Conservation (phyloP, 2,797 vertebrate species). For the Bufotes viridis region DNA sequence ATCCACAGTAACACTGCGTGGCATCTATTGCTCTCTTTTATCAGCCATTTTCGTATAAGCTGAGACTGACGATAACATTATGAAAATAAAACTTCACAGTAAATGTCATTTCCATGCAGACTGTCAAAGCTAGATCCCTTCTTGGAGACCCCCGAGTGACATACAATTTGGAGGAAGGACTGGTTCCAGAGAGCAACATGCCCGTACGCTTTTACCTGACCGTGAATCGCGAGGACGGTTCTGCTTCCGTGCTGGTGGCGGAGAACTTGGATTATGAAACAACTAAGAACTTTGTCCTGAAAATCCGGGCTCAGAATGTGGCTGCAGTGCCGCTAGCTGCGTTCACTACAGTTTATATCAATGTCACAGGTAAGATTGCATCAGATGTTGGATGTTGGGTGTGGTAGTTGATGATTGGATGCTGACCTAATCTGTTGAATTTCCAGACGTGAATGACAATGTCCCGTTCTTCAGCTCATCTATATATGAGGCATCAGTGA, state of each 20-base stretch:
- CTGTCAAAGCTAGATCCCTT: constrained; percentile 82
- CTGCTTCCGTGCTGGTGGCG: constrained; percentile 85
- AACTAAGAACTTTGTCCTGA: constrained; percentile 83
- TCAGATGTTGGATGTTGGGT: background rate
- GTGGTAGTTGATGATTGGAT: background rate
- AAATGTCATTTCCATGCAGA: constrained; percentile 69
- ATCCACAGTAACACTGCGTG: too few relatives aligned
- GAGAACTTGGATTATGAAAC: constrained; percentile 88
- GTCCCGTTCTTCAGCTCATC: constrained; percentile 92
- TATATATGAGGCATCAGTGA: constrained; percentile 86
- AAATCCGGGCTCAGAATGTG: constrained; percentile 86
- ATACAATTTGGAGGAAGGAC: constrained; percentile 86
- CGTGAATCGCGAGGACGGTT: constrained; percentile 86
- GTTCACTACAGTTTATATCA: constrained; percentile 81
- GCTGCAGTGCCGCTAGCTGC: constrained; percentile 85
- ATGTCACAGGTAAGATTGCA: constrained; percentile 80
- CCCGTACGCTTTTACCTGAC: constrained; percentile 88
- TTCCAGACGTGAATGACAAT: constrained; percentile 89
- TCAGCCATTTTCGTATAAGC: background rate
- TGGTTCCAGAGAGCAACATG: constrained; percentile 90
- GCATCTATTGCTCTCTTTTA: background rate
- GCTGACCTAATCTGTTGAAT: constrained; percentile 44
- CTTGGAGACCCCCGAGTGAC: constrained; percentile 87
- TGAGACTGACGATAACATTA: too few relatives aligned
- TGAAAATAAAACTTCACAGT: background rate